Conservation (phyloP, 2,888 invertebrate genomes). For the Pterostichus niger region DNA sequence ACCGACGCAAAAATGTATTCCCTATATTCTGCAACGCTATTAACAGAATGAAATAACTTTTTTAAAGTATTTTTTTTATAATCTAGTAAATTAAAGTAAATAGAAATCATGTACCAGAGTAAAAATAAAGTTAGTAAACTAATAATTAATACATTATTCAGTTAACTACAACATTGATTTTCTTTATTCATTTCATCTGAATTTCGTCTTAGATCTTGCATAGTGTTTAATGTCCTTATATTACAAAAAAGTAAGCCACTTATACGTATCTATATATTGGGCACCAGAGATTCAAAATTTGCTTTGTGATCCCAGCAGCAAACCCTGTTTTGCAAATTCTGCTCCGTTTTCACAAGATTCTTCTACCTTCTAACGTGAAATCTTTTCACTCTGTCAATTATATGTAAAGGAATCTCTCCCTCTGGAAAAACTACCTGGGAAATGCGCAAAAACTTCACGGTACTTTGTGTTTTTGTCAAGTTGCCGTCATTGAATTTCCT, state of each 20-base stretch:
- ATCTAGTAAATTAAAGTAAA: no score
- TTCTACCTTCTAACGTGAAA: constrained; percentile 21
- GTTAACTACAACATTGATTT: no score
- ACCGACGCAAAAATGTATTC: no score
- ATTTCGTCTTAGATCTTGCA: not conserved
- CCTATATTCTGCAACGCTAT: no score
- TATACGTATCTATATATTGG: not conserved
- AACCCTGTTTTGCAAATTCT: constrained; percentile 45
- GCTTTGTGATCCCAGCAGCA: constrained; percentile 27
- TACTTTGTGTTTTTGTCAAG: constrained; percentile 1
- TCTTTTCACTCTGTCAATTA: constrained; percentile 59
- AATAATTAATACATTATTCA: no score
- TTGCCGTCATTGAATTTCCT: not conserved
- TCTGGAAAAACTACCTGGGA: constrained; percentile 44
- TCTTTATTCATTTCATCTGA: not conserved
- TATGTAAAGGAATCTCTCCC: constrained; percentile 40
- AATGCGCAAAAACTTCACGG: constrained; percentile 25
- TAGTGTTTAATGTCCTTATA: no score
- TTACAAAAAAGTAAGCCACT: no score
- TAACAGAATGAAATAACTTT: no score
- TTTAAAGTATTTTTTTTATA: no score
- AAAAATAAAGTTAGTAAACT: no score
- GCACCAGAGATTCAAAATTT: constrained; percentile 15
- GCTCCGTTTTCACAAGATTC: not conserved
- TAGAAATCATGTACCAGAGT: no score